These are phyloP conservation scores for Troilus luridus DNA, from an alignment of 2,888 invertebrate genomes.

Conservation along the genomic window DNA sequence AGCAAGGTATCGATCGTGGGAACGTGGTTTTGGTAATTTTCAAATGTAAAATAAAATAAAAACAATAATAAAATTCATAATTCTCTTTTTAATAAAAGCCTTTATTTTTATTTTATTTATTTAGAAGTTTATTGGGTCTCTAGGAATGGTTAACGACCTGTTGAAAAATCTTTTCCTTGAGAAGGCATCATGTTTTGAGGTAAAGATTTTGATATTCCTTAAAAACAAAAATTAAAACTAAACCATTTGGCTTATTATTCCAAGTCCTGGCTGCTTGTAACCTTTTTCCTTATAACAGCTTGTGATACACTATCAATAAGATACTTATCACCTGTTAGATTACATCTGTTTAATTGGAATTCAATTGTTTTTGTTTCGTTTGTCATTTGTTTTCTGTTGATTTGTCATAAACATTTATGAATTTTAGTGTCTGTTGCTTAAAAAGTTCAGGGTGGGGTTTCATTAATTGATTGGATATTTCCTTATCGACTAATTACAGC, in stretches of 20 bases:
- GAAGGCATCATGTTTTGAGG: slow-evolving; percentile 82
- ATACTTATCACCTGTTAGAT: background rate
- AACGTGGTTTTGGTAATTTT: slow-evolving; percentile 19
- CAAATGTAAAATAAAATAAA: background rate
- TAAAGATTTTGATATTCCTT: slow-evolving; percentile 72
- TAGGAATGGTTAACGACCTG: slow-evolving; percentile 76
- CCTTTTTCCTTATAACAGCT: background rate
- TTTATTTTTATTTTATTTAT: background rate
- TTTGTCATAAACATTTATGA: background rate
- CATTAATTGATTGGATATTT: background rate
- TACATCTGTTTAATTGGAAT: background rate
- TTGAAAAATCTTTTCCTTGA: slow-evolving; percentile 76
- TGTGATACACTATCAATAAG: background rate
- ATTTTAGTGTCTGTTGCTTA: background rate
- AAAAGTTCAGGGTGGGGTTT: background rate
- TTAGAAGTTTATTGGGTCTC: slow-evolving; percentile 56
- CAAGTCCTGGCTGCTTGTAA: background rate
- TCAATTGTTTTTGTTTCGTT: background rate
- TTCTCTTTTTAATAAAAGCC: background rate
- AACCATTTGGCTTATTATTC: background rate
- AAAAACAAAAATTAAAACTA: background rate
- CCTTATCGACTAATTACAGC: background rate
- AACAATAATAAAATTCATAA: background rate
- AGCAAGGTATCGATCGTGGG: background rate
- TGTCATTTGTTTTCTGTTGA: background rate